Evolutionary conservation across 1,140 invertebrate genomes (phyloP), one percentile per base, ranked within the genome.

Genomic region (Pararge aegeria): DNA sequence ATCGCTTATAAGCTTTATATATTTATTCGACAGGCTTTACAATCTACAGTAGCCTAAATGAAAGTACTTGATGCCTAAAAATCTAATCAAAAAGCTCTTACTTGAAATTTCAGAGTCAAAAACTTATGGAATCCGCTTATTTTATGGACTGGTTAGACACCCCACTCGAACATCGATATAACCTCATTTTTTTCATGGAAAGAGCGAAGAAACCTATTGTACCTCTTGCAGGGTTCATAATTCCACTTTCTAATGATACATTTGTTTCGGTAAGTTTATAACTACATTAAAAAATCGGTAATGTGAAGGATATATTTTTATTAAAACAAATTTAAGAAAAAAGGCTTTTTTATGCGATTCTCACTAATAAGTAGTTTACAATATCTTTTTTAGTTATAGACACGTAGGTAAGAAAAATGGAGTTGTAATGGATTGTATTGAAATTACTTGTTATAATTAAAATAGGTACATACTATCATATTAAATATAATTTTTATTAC

Each of bases 121-220:
- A 70, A 13, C 42, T 87, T 20, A 74, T 56, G 37, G 61, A 78
- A 55, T 81, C 78, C 5, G 78, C 70, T 5, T 85, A 80, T 53
- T 52, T 55, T 5, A 68, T 84, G 70, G 55, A 86, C 29, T 87
- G 83, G 86, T 37, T 78, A 15, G 63, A 73, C 0, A 53, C 75
- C 5, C 63, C 78, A 15, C 6, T 75, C 12, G 72, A 65, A 24
- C 61, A 75, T 34, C 64, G 71, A 34, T 64, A 61, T 50, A 29
- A 58, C 19, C 53, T 85, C 12, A 70, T 85, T 13, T 71, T 81
- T 27, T 83, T 85, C 51, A 78, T 83, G 78, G 82, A 85, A 53
- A 78, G 71, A 68, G 66, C 80, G 13, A 85, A 81, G 52, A 58
- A 56, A 2, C 74, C 71, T 10, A 78, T 84, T 52, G 29, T 49